These are phyloP conservation scores for Cosmia trapezina DNA, from an alignment of 2,888 invertebrate species.

Conservation along the genomic window DNA sequence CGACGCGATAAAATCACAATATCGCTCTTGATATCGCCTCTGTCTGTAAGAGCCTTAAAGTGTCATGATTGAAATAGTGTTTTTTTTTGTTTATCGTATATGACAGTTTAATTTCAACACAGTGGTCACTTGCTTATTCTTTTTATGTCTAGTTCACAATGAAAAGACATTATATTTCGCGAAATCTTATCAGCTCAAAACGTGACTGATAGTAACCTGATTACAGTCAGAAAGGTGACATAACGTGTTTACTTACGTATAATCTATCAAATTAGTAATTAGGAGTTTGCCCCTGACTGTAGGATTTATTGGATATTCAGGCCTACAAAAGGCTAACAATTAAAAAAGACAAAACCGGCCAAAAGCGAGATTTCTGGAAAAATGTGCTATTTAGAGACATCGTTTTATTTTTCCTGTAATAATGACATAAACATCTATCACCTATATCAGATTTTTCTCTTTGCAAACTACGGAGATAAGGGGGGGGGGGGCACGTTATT, in stretches of 20 bases:
- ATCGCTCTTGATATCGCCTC: too few relatives aligned
- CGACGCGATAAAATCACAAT: too few relatives aligned
- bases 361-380: too few relatives aligned
- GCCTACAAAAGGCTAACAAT: background rate
- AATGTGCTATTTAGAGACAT: too few relatives aligned
- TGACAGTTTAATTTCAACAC: background rate
- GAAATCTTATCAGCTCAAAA: constrained; percentile 22
- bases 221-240: constrained; percentile 22
- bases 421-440: too few relatives aligned
- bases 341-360: too few relatives aligned
- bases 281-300: constrained; percentile 12
- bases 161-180: background rate
- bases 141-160: background rate
- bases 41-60: too few relatives aligned
- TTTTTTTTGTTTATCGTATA: background rate
- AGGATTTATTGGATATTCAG: background rate
- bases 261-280: background rate
- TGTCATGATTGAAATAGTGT: too few relatives aligned
- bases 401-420: too few relatives aligned
- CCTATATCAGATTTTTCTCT: too few relatives aligned
- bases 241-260: constrained; percentile 22
- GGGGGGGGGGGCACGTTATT: too few relatives aligned
- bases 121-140: background rate
- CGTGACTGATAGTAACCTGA: constrained; percentile 40
- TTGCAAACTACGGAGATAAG: too few relatives aligned